phyloP scores from a whole-genome alignment of 2,888 invertebrate species.

The Marasmarcha lunaedactyla region DNA sequence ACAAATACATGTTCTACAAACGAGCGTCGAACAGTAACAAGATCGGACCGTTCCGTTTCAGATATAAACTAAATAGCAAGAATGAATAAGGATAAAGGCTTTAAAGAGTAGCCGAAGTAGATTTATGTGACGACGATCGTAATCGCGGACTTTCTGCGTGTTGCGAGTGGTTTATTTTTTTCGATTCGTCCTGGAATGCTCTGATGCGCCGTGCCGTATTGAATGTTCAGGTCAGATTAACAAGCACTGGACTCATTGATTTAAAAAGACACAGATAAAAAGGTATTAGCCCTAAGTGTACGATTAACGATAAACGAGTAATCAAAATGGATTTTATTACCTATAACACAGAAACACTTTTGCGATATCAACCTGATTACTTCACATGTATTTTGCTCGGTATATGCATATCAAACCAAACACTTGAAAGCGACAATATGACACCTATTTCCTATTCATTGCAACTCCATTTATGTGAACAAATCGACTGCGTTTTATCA shows the following conservation, averaged over 20 bases:
- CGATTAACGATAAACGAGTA: too few relatives aligned
- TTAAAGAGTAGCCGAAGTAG: conserved; percentile 68
- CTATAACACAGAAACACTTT: too few relatives aligned
- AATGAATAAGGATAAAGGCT: conserved; percentile 69
- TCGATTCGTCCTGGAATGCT: conserved; percentile 34
- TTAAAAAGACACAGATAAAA: too few relatives aligned
- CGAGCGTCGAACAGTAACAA: conserved; percentile 54
- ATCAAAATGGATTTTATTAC: too few relatives aligned
- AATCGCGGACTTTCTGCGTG: conserved; percentile 57
- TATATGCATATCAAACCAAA: conserved; percentile 16
- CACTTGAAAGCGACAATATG: conserved; percentile 38
- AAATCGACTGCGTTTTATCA: conserved; percentile 61
- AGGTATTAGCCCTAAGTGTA: too few relatives aligned
- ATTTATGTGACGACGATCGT: conserved; percentile 67
- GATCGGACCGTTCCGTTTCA: conserved; percentile 56
- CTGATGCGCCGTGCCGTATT: conserved; percentile 25
- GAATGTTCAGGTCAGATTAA: conserved; percentile 1
- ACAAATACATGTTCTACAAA: conserved; percentile 19
- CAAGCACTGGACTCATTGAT: too few relatives aligned
- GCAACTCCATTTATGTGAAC: conserved; percentile 51
- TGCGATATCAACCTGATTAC: too few relatives aligned
- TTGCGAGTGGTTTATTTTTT: conserved; percentile 50
- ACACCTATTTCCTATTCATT: conserved; percentile 58
- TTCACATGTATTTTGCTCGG: too few relatives aligned
- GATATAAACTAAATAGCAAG: conserved; percentile 69